A percentile compares a stretch with the other conserved stretches of the same genome.
Conservation (phyloP, 2,888 invertebrate genomes). For the Dryococelus australis region DNA sequence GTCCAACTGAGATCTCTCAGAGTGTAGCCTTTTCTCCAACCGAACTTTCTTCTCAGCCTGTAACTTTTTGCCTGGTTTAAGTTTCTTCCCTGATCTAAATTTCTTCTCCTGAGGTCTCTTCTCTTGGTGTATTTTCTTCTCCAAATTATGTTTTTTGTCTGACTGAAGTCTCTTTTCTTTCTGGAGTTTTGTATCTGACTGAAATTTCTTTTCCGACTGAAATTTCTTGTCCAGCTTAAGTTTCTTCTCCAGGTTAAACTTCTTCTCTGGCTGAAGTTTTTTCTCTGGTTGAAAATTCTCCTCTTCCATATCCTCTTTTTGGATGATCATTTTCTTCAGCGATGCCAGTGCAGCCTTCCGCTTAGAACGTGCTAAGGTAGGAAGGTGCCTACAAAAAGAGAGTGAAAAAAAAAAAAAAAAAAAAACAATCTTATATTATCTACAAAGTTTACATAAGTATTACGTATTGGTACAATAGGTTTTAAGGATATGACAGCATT, state of each 20-base stretch:
- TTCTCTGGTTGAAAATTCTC: constrained; percentile 11
- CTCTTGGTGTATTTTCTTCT: not conserved
- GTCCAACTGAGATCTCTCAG: not conserved
- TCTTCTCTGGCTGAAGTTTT: not conserved
- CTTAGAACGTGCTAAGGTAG: not conserved
- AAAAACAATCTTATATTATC: no score
- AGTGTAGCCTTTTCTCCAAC: not conserved
- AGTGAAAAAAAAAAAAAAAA: no score
- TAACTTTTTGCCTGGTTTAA: not conserved
- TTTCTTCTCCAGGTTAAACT: no score
- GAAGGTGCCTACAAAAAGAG: not conserved
- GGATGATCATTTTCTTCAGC: not conserved
- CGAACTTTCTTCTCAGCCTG: not conserved
- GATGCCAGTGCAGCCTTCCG: not conserved
- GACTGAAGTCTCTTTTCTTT: not conserved
- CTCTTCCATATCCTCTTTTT: not conserved
- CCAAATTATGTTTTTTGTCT: not conserved
- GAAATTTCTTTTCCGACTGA: not conserved
- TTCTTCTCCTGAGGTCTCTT: constrained; percentile 68
- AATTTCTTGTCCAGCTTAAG: not conserved
- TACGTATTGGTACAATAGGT: no score
- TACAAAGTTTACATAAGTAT: no score
- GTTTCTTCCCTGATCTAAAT: constrained; percentile 64
- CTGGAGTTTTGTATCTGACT: no score
- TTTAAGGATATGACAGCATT: no score